Evolutionary conservation across 2,888 invertebrate genomes (phyloP).

Genomic region (Zhuqinia jingwanae): DNA sequence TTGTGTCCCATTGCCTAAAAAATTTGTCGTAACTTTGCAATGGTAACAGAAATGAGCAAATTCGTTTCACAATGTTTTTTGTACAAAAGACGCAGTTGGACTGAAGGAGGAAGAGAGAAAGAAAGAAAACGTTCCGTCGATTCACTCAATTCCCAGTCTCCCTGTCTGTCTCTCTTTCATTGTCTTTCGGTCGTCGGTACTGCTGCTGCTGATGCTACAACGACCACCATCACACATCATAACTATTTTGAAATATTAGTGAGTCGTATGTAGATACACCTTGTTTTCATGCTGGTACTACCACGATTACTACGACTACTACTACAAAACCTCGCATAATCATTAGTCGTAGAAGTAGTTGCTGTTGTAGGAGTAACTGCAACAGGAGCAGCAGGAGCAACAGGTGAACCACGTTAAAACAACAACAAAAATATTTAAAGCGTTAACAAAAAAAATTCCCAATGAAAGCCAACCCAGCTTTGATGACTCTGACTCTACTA

Average conservation of each 20-base stretch:
- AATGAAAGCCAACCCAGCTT: too few relatives aligned
- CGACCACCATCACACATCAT: not conserved
- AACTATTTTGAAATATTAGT: too few relatives aligned
- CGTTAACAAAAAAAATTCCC: too few relatives aligned
- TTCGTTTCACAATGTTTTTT: conserved; percentile 33
- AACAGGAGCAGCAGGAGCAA: not conserved
- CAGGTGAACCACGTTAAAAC: not conserved
- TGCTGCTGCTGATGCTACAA: too few relatives aligned
- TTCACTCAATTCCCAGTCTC: not conserved
- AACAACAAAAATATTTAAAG: conserved; percentile 7
- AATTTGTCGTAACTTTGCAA: not conserved
- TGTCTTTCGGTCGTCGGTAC: not conserved
- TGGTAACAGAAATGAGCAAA: conserved; percentile 14
- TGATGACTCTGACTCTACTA: too few relatives aligned
- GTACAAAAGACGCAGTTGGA: conserved; percentile 22
- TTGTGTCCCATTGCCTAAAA: not conserved
- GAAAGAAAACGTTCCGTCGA: conserved; percentile 24
- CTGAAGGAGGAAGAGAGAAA: too few relatives aligned
- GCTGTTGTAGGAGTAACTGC: not conserved
- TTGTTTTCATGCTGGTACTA: too few relatives aligned
- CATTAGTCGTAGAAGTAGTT: not conserved
- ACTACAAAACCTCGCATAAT: too few relatives aligned
- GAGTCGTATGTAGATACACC: too few relatives aligned
- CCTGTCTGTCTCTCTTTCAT: not conserved
- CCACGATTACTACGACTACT: too few relatives aligned